A percentile compares a stretch with the other conserved stretches of the same genome.
phyloP scores from a whole-genome alignment of 2,113 vertebrate species.

The Passer montanus region DNA sequence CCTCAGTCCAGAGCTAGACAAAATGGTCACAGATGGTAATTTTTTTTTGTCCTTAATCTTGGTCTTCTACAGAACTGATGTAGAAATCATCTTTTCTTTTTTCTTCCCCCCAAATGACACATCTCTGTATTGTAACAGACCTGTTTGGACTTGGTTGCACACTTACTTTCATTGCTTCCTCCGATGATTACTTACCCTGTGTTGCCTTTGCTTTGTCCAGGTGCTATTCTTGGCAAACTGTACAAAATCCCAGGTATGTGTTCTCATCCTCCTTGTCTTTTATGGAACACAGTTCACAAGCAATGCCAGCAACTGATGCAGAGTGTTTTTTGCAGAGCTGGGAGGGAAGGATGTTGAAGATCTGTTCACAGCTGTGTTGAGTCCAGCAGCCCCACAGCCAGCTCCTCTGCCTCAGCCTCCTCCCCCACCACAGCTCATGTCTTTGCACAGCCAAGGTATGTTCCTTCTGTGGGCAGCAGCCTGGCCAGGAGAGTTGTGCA shows the following conservation, averaged over 20 bases:
- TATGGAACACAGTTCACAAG: background rate
- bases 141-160: background rate
- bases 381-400: slow-evolving; percentile 82
- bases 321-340: slow-evolving; percentile 77
- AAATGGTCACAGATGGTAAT: slow-evolving; percentile 97
- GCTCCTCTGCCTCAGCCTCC: slow-evolving; percentile 82
- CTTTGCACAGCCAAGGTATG: slow-evolving; percentile 82
- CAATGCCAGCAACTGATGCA: background rate
- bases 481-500: background rate
- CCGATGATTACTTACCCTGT: background rate
- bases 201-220: slow-evolving; percentile 75
- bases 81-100: background rate
- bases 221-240: slow-evolving; percentile 92
- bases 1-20: slow-evolving; percentile 95
- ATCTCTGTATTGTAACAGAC: background rate
- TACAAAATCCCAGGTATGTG: slow-evolving; percentile 96
- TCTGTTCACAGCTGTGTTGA: slow-evolving; percentile 93
- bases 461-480: background rate
- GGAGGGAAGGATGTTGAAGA: slow-evolving; percentile 98
- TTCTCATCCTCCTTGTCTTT: background rate
- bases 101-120: background rate
- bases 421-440: slow-evolving; percentile 77
- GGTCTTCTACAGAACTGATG: slow-evolving; percentile 1
- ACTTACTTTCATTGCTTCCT: background rate
- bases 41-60: slow-evolving; percentile 21